These are phyloP conservation scores for Malurus alboscapulatus DNA, from an alignment of 2,113 vertebrate species.

Conservation along the genomic window DNA sequence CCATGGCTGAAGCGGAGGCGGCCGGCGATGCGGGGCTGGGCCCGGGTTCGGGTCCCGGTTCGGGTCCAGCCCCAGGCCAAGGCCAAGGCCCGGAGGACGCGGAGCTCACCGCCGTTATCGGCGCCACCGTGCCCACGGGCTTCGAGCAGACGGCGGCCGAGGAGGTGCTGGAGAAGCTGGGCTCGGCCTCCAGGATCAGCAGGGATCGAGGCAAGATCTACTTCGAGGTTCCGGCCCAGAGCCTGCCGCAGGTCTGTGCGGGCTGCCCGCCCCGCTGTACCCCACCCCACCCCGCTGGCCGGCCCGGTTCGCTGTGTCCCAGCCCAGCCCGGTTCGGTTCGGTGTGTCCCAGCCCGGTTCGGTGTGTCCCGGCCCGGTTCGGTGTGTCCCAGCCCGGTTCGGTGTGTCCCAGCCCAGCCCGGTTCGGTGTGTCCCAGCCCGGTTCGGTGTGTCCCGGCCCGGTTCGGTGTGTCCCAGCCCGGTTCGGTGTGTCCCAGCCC, in stretches of 20 bases:
- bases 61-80: background rate
- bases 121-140: slow-evolving; percentile 94
- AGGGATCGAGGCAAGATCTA: slow-evolving; percentile 93
- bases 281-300: too few species aligned
- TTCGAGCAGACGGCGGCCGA: slow-evolving; percentile 91
- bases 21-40: background rate
- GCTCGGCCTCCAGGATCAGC: slow-evolving; percentile 81
- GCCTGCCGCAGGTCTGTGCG: slow-evolving; percentile 78
- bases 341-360: too few species aligned
- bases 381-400: too few species aligned
- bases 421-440: too few species aligned
- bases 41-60: too few species aligned
- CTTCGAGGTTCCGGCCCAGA: slow-evolving; percentile 84
- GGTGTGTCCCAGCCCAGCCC: too few species aligned
- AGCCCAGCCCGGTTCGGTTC: too few species aligned
- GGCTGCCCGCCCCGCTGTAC: background rate
- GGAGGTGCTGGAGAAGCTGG: slow-evolving; percentile 91
- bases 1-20: background rate
- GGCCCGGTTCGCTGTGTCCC: too few species aligned
- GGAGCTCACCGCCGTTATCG: slow-evolving; percentile 77
- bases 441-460: too few species aligned
- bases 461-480: background rate
- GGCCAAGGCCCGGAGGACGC: background rate
- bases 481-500: too few species aligned
- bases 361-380: too few species aligned